Percentiles rank a stretch among this genome's conserved stretches.
Evolutionary conservation across 2,888 invertebrate species (phyloP).

Genomic region (Drosophila hamatofila): DNA sequence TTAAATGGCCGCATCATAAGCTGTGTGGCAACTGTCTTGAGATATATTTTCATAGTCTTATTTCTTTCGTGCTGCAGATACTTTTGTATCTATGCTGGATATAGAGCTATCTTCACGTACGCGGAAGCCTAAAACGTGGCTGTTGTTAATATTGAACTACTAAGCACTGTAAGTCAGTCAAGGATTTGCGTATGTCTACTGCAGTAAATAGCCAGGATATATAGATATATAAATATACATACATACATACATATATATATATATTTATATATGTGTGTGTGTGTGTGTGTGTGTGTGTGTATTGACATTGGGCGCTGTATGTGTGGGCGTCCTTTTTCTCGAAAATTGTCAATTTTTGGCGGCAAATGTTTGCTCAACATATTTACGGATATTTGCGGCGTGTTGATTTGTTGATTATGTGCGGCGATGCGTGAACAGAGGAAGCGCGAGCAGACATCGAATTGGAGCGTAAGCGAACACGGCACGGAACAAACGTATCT

Average conservation of each 20-base stretch:
- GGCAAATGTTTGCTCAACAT: conserved; percentile 50
- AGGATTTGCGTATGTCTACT: neutral
- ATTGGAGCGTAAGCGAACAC: conserved; percentile 33
- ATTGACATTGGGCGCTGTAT: neutral
- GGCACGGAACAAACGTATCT: conserved; percentile 8
- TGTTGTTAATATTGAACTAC: conserved; percentile 14
- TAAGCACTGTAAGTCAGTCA: neutral
- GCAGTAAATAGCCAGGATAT: neutral
- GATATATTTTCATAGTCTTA: neutral
- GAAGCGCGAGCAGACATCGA: conserved; percentile 1
- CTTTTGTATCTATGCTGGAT: neutral
- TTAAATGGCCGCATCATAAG: neutral
- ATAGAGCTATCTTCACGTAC: neutral
- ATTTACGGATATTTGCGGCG: conserved; percentile 51
- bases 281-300: conserved; percentile 2
- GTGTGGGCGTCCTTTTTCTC: conserved; percentile 9
- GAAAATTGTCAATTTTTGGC: conserved; percentile 55
- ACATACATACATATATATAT: neutral
- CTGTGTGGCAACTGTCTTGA: neutral
- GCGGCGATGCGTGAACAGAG: conserved; percentile 35
- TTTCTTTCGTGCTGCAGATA: neutral
- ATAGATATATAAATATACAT: no score
- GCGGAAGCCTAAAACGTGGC: neutral
- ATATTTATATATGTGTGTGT: neutral
- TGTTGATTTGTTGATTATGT: conserved; percentile 52